phyloP scores from a whole-genome alignment of 1,140 invertebrate genomes.

The Drosophila sproati region DNA sequence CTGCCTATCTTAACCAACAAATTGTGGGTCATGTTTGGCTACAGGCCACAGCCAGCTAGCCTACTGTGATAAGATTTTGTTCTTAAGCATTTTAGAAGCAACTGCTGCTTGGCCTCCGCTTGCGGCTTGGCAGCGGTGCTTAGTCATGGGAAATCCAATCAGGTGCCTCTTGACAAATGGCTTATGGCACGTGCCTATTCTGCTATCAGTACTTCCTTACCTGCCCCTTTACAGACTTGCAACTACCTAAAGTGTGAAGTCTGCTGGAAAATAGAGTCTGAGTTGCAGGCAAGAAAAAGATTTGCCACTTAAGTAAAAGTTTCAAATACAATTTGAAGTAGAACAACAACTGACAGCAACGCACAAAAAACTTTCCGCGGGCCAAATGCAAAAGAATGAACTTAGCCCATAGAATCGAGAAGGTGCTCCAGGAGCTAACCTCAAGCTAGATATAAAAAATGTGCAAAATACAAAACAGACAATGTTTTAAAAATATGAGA shows the following conservation, averaged over 20 bases:
- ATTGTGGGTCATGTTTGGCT: constrained; percentile 9
- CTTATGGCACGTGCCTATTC: constrained; percentile 71
- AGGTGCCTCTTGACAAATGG: constrained; percentile 73
- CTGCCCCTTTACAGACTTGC: no score
- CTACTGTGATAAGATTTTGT: constrained; percentile 70
- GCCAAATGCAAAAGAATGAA: constrained; percentile 44
- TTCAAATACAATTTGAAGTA: constrained; percentile 73
- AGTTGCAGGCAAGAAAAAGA: constrained; percentile 39
- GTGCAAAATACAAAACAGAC: constrained; percentile 21
- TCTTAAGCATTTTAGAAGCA: constrained; percentile 61
- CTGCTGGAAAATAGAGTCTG: constrained; percentile 1
- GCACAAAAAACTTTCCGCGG: constrained; percentile 46
- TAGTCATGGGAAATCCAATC: constrained; percentile 68
- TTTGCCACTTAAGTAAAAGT: constrained; percentile 73
- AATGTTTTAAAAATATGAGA: constrained; percentile 50
- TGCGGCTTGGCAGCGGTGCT: constrained; percentile 42
- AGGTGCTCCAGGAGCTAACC: neutral
- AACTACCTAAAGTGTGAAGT: constrained; percentile 36
- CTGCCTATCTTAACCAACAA: constrained; percentile 9
- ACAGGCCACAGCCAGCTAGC: constrained; percentile 31
- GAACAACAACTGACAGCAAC: constrained; percentile 28
- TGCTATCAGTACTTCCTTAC: neutral
- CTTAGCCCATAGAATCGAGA: constrained; percentile 10
- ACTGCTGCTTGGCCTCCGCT: neutral
- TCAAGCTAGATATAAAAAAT: constrained; percentile 47